Evolutionary conservation across 2,113 vertebrate species (phyloP), one percentile per base, ranked within the genome.

Genomic region (Bostrychus sinensis): DNA sequence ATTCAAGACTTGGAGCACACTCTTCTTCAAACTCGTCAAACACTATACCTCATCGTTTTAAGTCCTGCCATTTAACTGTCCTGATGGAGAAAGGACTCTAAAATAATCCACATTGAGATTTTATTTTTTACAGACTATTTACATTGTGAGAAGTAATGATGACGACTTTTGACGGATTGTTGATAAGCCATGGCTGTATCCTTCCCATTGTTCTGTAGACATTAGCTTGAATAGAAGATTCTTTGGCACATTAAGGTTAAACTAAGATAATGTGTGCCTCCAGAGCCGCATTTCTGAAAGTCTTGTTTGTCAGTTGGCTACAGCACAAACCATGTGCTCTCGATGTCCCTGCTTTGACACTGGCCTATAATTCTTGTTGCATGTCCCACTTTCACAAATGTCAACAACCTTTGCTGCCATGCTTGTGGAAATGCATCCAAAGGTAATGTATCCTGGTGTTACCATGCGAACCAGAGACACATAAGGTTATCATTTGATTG

Each of bases 261-360:
- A 28, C 48, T 51, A 26, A 16, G 25, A 51, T 51, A 51, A 51
- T 51, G 48, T 51, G 25, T 51, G 48, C 48, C 48, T 30, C 48
- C 26, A 30, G 48, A 51, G 48, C 25, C 26, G 48, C 25, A 28
- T 28, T 25, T 51, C 25, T n/a, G 14, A 51, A 17, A 28, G 25
- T 51, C 25, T 51, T 51, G 48, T 51, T 51, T 30, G 25, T 51
- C 48, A 51, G 48, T 28, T 51, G 48, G 48, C 14, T 14, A 2
- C 25, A 10, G 23, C 48, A 51, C 25, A 28, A 9, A 10, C 45
- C 48, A 51, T 28, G 23, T 51, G 48, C 48, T 51, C 48, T 51
- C 25, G 25, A 50, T 50, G 46, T 50, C 46, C 46, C 23, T 26
- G 23, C 23, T 26, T 50, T 25, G 14, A 51, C 25, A 51, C 7